Evolutionary conservation across 2,113 vertebrate genomes (phyloP), one percentile per base, ranked within the genome.

Genomic region (Chauna torquata): DNA sequence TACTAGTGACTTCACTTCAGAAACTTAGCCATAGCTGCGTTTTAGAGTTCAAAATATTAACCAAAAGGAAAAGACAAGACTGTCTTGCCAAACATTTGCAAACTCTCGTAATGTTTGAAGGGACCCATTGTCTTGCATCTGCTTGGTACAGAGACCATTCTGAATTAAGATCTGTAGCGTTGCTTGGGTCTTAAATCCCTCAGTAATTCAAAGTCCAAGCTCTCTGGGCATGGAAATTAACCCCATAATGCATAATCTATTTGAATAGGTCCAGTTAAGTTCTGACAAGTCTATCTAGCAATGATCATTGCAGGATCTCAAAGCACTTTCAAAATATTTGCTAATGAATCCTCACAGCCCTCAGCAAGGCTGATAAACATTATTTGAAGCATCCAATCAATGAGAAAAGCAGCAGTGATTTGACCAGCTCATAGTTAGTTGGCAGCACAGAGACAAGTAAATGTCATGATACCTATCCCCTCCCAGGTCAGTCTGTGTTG

Each of bases 161-260:
- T 69, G 45, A 72, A 85, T 59, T 71, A 75, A 94, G n/a, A 32
- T 61, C 20, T 27, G 9, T 57, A 55, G 14, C 47, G 79, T 40
- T 34, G 7, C 15, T 72, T 57, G 20, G n/a, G n/a, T 90, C 64
- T 85, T 55, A 80, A 71, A 64, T 55, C 16, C 14, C 5, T 65
- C 23, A 62, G 30, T 61, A 72, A 81, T 74, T 83, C 17, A 54
- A 62, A 80, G 38, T 36, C 59, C 17, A 57, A 55, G 13, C 9
- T 71, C 23, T 78, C 59, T 55, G 12, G 18, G 52, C 16, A 38
- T 13, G 28, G 42, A 18, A 85, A 79, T 18, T 59, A 24, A 87
- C 17, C 8, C 20, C 8, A 12, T 34, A 66, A 76, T 4, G 22
- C 0, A 1, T 5, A 57, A 2, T 2, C 8, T 54, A 16, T 50